Evolutionary conservation across 2,797 vertebrate species (phyloP).

Genomic region (Takifugu ocellatus): DNA sequence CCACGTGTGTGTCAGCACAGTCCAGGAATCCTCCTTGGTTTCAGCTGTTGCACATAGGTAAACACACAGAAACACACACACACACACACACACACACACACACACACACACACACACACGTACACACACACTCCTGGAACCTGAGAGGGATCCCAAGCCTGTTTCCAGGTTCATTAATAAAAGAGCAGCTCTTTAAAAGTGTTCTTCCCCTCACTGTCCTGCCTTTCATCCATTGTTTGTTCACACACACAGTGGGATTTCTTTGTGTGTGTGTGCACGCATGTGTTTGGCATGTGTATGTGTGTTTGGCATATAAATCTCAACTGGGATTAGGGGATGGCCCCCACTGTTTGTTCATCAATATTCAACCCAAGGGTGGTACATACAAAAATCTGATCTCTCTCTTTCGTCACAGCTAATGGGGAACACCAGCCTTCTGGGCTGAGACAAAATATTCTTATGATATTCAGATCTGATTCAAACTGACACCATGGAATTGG

Average conservation of each 20-base stretch:
- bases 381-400: slow-evolving; percentile 64
- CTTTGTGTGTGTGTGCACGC: slow-evolving; percentile 27
- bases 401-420: slow-evolving; percentile 56
- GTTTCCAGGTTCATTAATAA: slow-evolving; percentile 81
- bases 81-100: slow-evolving; percentile 25
- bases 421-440: slow-evolving; percentile 30
- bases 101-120: slow-evolving; percentile 37
- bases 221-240: slow-evolving; percentile 78
- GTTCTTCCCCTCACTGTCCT: slow-evolving; percentile 75
- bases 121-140: slow-evolving; percentile 11
- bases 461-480: slow-evolving; percentile 11
- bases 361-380: slow-evolving; percentile 62
- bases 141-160: slow-evolving; percentile 69
- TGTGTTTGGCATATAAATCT: slow-evolving; percentile 55
- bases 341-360: slow-evolving; percentile 75
- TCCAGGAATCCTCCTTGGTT: slow-evolving; percentile 43
- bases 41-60: slow-evolving; percentile 24
- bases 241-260: slow-evolving; percentile 75
- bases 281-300: slow-evolving; percentile 18
- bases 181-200: slow-evolving; percentile 79
- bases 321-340: slow-evolving; percentile 71
- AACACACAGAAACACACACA: neutral
- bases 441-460: slow-evolving; percentile 15
- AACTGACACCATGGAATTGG: too few species aligned
- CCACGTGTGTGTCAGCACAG: slow-evolving; percentile 33